Evolutionary conservation across 2,888 invertebrate genomes (phyloP).

Genomic region (Drosophila macrothrix): DNA sequence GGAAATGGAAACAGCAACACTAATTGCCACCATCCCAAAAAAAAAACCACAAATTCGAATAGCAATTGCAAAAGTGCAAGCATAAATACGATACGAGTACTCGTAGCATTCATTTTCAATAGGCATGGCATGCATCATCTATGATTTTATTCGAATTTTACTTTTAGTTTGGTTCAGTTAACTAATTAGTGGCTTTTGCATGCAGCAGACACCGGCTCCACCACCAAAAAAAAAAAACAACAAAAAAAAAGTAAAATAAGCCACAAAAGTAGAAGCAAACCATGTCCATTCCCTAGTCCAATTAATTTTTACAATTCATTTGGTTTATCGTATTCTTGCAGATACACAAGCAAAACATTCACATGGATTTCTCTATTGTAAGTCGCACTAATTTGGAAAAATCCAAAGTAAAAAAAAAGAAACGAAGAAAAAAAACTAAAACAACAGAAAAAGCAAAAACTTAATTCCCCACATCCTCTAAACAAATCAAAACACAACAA

Average conservation of each 20-base stretch:
- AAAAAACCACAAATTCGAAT: slow-evolving; percentile 20
- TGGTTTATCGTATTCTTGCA: slow-evolving; percentile 82
- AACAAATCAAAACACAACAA: slow-evolving; percentile 38
- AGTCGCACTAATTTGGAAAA: slow-evolving; percentile 78
- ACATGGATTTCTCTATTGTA: slow-evolving; percentile 82
- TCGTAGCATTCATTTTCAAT: slow-evolving; percentile 44
- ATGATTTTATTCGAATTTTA: slow-evolving; percentile 61
- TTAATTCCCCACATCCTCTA: slow-evolving; percentile 39
- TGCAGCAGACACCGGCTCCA: slow-evolving; percentile 43
- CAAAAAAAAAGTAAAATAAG: slow-evolving; percentile 12
- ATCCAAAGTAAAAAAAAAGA: slow-evolving; percentile 18
- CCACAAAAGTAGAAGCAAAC: slow-evolving; percentile 8
- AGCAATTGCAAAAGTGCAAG: slow-evolving; percentile 16
- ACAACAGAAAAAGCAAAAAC: slow-evolving; percentile 18
- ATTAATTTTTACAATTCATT: slow-evolving; percentile 77
- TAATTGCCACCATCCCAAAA: slow-evolving; percentile 68
- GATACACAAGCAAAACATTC: slow-evolving; percentile 83
- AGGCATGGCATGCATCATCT: slow-evolving; percentile 76
- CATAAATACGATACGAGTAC: slow-evolving; percentile 17
- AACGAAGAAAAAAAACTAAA: slow-evolving; percentile 6
- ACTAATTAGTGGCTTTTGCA: slow-evolving; percentile 49
- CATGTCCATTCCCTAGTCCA: slow-evolving; percentile 54
- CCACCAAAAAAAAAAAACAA: slow-evolving; percentile 9
- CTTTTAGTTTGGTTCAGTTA: slow-evolving; percentile 34
- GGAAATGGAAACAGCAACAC: slow-evolving; percentile 71